Percentiles rank a stretch among this genome's conserved stretches.
Conservation (phyloP, 1,140 invertebrate species). For the Vanessa atalanta region DNA sequence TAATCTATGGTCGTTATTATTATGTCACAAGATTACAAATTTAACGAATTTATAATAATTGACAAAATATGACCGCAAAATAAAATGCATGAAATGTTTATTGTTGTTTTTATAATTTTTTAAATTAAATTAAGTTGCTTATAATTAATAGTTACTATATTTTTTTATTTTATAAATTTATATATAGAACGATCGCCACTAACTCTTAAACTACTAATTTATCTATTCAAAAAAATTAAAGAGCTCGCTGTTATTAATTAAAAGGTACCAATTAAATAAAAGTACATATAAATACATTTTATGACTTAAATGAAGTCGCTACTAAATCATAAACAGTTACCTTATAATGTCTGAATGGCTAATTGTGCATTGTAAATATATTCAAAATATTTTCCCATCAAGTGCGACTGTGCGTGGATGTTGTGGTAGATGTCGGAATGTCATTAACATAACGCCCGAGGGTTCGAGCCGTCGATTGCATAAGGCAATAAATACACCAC, state of each 20-base stretch:
- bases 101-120: neutral
- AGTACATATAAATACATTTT: neutral
- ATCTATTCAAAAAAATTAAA: no score
- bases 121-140: no score
- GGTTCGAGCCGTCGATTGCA: slow-evolving; percentile 33
- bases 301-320: neutral
- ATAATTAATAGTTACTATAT: no score
- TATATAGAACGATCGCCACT: no score
- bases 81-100: neutral
- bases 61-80: no score
- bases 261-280: no score
- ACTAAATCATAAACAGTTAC: neutral
- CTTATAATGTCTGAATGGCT: neutral
- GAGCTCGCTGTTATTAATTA: no score
- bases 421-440: slow-evolving; percentile 29
- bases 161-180: no score
- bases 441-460: slow-evolving; percentile 39
- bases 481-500: slow-evolving; percentile 34
- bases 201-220: no score
- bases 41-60: no score
- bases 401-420: slow-evolving; percentile 17
- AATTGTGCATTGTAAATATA: slow-evolving; percentile 4
- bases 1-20: no score
- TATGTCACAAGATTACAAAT: no score
- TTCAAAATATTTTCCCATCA: slow-evolving; percentile 9